Conservation (phyloP, 2,888 invertebrate genomes). For the Gymnocheta viridis region DNA sequence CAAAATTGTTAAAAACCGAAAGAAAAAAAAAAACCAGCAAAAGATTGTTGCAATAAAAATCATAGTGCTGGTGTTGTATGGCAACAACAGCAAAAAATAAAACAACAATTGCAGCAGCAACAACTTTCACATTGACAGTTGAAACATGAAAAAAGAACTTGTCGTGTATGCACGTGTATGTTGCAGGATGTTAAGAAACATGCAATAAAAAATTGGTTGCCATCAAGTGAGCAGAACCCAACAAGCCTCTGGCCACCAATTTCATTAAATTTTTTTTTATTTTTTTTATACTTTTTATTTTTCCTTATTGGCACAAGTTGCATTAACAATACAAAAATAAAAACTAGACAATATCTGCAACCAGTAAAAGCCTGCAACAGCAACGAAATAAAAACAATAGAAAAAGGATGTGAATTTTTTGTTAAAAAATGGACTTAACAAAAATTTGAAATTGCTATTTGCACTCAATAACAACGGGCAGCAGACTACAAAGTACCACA, state of each 20-base stretch:
- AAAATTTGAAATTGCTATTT: slow-evolving; percentile 79
- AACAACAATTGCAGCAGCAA: slow-evolving; percentile 34
- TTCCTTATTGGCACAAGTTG: slow-evolving; percentile 59
- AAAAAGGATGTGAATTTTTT: not conserved
- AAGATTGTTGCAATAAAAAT: slow-evolving; percentile 67
- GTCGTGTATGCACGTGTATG: slow-evolving; percentile 22
- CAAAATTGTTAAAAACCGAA: slow-evolving; percentile 39
- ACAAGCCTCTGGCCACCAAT: slow-evolving; percentile 57
- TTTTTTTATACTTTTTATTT: not conserved
- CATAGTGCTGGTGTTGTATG: slow-evolving; percentile 47
- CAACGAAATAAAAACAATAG: slow-evolving; percentile 37
- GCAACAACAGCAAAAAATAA: slow-evolving; percentile 43
- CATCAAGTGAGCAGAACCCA: slow-evolving; percentile 45
- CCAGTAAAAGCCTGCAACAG: slow-evolving; percentile 44
- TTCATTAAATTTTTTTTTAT: not conserved
- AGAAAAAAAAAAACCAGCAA: slow-evolving; percentile 8
- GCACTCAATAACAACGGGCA: slow-evolving; percentile 79
- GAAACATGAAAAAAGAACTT: slow-evolving; percentile 49
- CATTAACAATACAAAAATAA: slow-evolving; percentile 49
- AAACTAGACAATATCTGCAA: slow-evolving; percentile 49
- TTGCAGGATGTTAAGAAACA: slow-evolving; percentile 54
- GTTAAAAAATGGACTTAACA: slow-evolving; percentile 60
- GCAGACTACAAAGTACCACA: slow-evolving; percentile 65
- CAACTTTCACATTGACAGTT: slow-evolving; percentile 46
- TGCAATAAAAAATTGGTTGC: slow-evolving; percentile 58